Base-by-base conservation (phyloP, 2,888 invertebrate genomes). In the Drosophila ezoana region DNA sequence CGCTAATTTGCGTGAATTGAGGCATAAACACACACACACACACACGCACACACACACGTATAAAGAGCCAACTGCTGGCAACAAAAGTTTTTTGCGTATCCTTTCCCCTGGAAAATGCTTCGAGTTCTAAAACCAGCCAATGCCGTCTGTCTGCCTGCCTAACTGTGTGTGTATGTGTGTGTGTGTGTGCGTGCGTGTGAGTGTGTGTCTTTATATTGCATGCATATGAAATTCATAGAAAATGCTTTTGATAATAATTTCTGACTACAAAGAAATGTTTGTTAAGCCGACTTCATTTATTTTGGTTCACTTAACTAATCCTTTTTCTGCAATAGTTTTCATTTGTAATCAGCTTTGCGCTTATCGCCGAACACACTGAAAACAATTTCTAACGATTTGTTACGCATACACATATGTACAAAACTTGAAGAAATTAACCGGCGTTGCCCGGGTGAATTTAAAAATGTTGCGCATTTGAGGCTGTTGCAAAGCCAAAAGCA, bases 301-400 rank as follows among this genome's bases (percentile, higher is more conserved):
- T 85, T 76, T 80, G 89, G 89, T 89, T 88, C 89, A 89, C 88
- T 88, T 88, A 77, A 81, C 89, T 87, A 88, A 89, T 89, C 85
- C 85, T 71, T 76, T 76, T 81, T 77, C 73, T 54, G 81, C 84
- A 88, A 87, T 87, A 87, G 86, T 86, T 88, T 86, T 73, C 81
- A 74, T 70, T 78, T 71, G 83, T 87, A 85, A 86, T 87, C 85
- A 85, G 85, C 87, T 86, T 86, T 86, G 38, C 82, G 81, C 65
- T 79, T 75, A 82, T 71, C 74, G 48, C 47, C 28, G 37, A 37
- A 13, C 9, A 41, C 59, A 62, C 60, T 62, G 47, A 40, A 57
- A 69, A 62, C 45, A 48, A 43, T 45, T 49, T 47, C 38, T 23
- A 38, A 47, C 38, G 44, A 20, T 23, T 35, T 16, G 1, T 8